Evolutionary conservation across 2,888 invertebrate genomes (phyloP), one percentile per base, ranked within the genome.

Genomic region (Syrista parreyssii): DNA sequence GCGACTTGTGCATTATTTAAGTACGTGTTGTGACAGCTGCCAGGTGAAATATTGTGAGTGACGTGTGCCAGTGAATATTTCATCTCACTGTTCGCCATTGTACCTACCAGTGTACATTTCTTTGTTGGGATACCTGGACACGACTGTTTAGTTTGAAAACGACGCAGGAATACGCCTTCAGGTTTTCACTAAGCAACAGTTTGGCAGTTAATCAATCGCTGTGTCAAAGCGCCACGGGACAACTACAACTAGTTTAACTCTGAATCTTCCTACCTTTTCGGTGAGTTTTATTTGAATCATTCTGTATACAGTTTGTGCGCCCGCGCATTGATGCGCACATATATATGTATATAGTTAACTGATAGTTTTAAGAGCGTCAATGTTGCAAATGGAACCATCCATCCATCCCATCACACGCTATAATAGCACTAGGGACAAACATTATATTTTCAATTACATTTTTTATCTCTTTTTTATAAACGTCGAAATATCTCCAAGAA

Each of bases 1-100:
- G 31, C 12, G 31, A 32, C 32, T 71, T 32, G 71, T 71, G 71
- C 31, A 71, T 71, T 71, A 32, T 32, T 32, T 71, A 71, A 71
- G 71, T 55, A 55, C 71, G 71, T 71, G 71, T 32, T 71, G 71
- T 71, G 71, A 71, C 71, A 32, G 71, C 71, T 32, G 71, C 71
- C 71, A 32, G 32, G 71, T 32, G 32, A 32, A 71, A 32, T 71
- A 32, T 32, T 32, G 71, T 71, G 71, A 23, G 71, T 71, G 71
- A 32, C 71, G 71, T 71, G 71, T 71, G 12, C 15, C 71, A 71
- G 71, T 71, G 71, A 32, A 32, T 30, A 31, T 71, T 71, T 15
- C 71, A 31, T 71, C 71, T 71, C 31, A 15, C 71, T 71, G 12
- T 71, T 32, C 15, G 31, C 71, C 23, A 15, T 32, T 32, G 71